Percentiles rank a stretch among this genome's conserved stretches.
These are phyloP conservation scores for Sthenelais limicola DNA, from an alignment of 2,888 invertebrate species.

Conservation along the genomic window DNA sequence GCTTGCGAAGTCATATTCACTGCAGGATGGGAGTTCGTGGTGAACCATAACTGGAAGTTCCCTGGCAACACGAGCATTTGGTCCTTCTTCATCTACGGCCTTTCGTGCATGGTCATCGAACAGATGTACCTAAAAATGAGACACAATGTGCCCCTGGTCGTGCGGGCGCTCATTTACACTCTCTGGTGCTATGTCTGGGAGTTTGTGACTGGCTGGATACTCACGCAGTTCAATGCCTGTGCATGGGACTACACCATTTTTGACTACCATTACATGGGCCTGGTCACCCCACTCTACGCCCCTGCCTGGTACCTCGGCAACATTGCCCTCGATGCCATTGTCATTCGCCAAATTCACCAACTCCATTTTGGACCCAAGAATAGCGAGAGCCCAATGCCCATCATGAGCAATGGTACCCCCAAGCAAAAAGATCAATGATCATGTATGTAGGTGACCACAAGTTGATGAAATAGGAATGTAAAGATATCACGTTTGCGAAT, in stretches of 20 bases:
- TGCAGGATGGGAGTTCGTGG: constrained; percentile 74
- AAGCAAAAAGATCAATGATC: constrained; percentile 29
- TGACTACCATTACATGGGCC: constrained; percentile 73
- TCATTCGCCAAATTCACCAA: constrained; percentile 52
- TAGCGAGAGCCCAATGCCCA: not conserved
- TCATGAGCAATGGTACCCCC: constrained; percentile 13
- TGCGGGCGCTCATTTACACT: constrained; percentile 72
- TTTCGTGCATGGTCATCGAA: constrained; percentile 73
- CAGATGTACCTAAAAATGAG: constrained; percentile 61
- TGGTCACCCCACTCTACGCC: constrained; percentile 75
- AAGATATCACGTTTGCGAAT: too few species aligned
- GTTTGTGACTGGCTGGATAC: constrained; percentile 73
- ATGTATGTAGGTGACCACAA: too few species aligned
- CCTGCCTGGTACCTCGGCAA: constrained; percentile 73
- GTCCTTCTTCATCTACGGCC: constrained; percentile 74
- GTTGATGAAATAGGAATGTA: too few species aligned
- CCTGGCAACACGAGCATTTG: constrained; percentile 75
- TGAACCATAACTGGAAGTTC: constrained; percentile 69
- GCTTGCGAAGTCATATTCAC: constrained; percentile 74
- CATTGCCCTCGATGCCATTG: constrained; percentile 59
- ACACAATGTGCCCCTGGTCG: constrained; percentile 65
- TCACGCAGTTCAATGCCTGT: constrained; percentile 74
- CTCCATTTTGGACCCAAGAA: constrained; percentile 24
- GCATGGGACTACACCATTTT: constrained; percentile 75
- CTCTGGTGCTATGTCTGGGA: constrained; percentile 74